These are phyloP conservation scores for Pantherophis alleghaniensis DNA, from an alignment of 2,797 vertebrate species.

Conservation along the genomic window DNA sequence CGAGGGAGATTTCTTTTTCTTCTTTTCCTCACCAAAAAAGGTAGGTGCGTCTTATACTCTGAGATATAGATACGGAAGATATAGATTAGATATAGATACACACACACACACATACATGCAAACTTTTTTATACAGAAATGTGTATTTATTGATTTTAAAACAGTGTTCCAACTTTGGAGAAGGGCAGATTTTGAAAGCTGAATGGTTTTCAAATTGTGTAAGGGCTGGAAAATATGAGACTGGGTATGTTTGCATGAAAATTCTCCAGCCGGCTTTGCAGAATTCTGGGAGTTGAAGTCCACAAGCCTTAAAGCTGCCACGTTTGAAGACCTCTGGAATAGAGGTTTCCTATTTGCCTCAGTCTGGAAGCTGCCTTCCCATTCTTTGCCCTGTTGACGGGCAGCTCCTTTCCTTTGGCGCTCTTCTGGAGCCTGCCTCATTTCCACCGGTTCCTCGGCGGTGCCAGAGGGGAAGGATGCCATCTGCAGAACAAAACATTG, in stretches of 20 bases:
- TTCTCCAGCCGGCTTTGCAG: neutral
- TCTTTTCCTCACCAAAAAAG: no score
- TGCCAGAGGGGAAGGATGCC: neutral
- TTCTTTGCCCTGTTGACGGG: constrained; percentile 2
- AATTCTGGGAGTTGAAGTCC: no score
- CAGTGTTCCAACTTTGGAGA: neutral
- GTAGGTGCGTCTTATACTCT: no score
- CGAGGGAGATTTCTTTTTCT: no score
- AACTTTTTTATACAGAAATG: no score
- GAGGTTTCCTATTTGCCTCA: constrained; percentile 24
- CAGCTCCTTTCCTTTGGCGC: neutral
- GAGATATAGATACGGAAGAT: no score
- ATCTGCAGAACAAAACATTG: neutral
- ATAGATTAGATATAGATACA: no score
- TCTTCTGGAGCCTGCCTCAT: neutral
- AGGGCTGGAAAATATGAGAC: neutral
- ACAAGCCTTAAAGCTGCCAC: no score
- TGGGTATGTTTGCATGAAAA: neutral
- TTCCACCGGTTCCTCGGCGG: neutral
- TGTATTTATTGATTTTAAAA: neutral
- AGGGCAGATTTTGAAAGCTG: neutral
- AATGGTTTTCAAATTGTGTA: neutral
- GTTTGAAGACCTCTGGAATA: neutral
- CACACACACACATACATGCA: no score
- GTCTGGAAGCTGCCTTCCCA: constrained; percentile 44